Percentiles rank a stretch among this genome's conserved stretches.
Conservation (phyloP, 2,888 invertebrate genomes). For the Julus scandinavius region DNA sequence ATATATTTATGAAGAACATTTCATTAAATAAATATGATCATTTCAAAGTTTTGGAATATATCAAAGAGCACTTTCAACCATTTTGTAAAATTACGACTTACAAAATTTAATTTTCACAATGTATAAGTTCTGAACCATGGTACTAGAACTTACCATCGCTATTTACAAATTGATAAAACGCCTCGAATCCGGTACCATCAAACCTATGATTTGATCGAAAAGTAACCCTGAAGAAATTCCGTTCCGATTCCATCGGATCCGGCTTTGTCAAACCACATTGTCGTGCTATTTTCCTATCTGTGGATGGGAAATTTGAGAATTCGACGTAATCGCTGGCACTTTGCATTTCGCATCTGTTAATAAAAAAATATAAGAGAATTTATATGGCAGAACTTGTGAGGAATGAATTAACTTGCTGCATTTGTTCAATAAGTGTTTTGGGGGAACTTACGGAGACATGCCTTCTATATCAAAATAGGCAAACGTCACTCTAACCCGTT, state of each 20-base stretch:
- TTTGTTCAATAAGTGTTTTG: not conserved
- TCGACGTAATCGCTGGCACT: slow-evolving; percentile 96
- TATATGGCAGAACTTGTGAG: no score
- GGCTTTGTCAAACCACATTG: slow-evolving; percentile 80
- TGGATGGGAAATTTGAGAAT: slow-evolving; percentile 92
- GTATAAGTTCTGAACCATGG: no score
- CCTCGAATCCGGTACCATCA: slow-evolving; percentile 94
- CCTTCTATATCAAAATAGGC: slow-evolving; percentile 95
- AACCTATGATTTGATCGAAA: slow-evolving; percentile 93
- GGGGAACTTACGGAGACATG: slow-evolving; percentile 84
- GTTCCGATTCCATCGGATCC: slow-evolving; percentile 75
- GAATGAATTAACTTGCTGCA: not conserved
- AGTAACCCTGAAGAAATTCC: slow-evolving; percentile 92
- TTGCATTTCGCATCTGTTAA: slow-evolving; percentile 83
- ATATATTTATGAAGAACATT: not conserved
- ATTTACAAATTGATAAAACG: slow-evolving; percentile 81
- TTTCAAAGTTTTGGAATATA: no score
- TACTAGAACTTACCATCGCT: slow-evolving; percentile 55
- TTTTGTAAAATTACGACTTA: no score
- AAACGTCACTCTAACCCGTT: slow-evolving; percentile 85
- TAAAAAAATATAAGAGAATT: not conserved
- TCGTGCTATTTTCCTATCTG: slow-evolving; percentile 87
- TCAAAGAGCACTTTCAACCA: no score
- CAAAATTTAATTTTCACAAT: no score
- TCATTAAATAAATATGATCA: not conserved